A percentile compares a stretch with the other conserved stretches of the same genome.
Evolutionary conservation across 2,888 invertebrate genomes (phyloP).

Genomic region (Eupithecia inturbata): DNA sequence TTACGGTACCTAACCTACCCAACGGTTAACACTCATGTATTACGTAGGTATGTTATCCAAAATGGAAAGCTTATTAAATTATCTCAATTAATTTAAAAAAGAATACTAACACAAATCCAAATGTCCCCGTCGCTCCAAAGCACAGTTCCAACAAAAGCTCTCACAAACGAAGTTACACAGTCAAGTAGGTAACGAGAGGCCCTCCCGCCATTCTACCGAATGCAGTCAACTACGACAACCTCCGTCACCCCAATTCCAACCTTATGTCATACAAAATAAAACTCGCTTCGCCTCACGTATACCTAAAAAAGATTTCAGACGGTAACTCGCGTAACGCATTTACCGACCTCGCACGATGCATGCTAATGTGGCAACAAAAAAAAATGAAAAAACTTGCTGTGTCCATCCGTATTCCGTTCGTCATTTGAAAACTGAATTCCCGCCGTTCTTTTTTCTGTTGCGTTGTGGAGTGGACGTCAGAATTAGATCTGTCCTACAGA

Average conservation of each 20-base stretch:
- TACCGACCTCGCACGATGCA: constrained; percentile 71
- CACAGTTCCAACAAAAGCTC: constrained; percentile 54
- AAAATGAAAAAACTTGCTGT: constrained; percentile 57
- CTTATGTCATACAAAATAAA: constrained; percentile 9
- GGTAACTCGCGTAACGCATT: constrained; percentile 63
- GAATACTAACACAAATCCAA: constrained; percentile 11
- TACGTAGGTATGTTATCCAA: too few species aligned
- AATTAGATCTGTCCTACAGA: constrained; percentile 12
- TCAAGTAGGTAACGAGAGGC: constrained; percentile 83
- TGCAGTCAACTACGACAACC: constrained; percentile 35
- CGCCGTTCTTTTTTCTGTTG: constrained; percentile 49
- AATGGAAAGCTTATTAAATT: not conserved
- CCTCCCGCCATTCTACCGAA: constrained; percentile 65
- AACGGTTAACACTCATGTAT: too few species aligned
- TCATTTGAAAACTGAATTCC: constrained; percentile 61
- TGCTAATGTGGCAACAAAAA: constrained; percentile 66
- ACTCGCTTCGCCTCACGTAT: constrained; percentile 9
- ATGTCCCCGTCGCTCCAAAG: constrained; percentile 43
- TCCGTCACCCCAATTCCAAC: constrained; percentile 23
- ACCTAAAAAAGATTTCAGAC: constrained; percentile 22
- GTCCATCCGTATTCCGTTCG: constrained; percentile 53
- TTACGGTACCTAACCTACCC: too few species aligned
- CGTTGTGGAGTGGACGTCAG: constrained; percentile 15
- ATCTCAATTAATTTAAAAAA: not conserved
- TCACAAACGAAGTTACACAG: constrained; percentile 82